A percentile compares a stretch with the other conserved stretches of the same genome.
These are phyloP conservation scores for Parnassius glacialis DNA, from an alignment of 2,888 invertebrate species.

Conservation along the genomic window DNA sequence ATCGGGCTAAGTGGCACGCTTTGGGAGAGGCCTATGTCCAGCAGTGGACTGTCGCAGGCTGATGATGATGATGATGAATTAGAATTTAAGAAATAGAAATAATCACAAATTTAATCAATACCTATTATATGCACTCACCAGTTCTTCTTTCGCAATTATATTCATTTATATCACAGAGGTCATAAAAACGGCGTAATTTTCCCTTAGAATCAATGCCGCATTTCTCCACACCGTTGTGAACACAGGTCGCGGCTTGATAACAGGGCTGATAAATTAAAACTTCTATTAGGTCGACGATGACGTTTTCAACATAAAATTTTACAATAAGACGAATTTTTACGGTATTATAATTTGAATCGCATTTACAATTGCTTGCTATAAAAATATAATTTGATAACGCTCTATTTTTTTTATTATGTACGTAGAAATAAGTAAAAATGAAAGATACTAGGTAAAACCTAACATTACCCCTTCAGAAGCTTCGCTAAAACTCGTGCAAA, in stretches of 20 bases:
- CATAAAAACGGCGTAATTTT: conserved; percentile 51
- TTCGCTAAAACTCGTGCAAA: conserved; percentile 6
- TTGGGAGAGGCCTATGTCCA: too few relatives aligned
- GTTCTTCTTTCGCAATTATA: conserved; percentile 56
- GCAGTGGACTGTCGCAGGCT: too few relatives aligned
- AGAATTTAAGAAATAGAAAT: background rate
- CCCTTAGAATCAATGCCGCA: conserved; percentile 49
- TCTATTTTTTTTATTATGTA: too few relatives aligned
- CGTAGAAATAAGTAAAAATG: background rate
- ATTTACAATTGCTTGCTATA: too few relatives aligned
- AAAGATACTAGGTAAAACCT: background rate
- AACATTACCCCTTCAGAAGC: conserved; percentile 17
- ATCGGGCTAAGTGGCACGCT: too few relatives aligned
- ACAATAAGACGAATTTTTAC: too few relatives aligned
- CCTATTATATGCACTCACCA: conserved; percentile 39
- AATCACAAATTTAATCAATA: background rate
- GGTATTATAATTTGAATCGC: too few relatives aligned
- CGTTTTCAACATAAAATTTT: background rate
- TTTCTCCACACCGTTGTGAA: conserved; percentile 51
- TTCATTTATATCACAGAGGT: conserved; percentile 63
- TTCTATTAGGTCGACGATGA: too few relatives aligned
- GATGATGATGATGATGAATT: too few relatives aligned
- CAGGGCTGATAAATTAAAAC: conserved; percentile 47
- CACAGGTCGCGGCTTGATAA: conserved; percentile 58
- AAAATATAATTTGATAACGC: too few relatives aligned